Conservation (phyloP, 1,140 invertebrate genomes). For the Trachymyrmex septentrionalis region DNA sequence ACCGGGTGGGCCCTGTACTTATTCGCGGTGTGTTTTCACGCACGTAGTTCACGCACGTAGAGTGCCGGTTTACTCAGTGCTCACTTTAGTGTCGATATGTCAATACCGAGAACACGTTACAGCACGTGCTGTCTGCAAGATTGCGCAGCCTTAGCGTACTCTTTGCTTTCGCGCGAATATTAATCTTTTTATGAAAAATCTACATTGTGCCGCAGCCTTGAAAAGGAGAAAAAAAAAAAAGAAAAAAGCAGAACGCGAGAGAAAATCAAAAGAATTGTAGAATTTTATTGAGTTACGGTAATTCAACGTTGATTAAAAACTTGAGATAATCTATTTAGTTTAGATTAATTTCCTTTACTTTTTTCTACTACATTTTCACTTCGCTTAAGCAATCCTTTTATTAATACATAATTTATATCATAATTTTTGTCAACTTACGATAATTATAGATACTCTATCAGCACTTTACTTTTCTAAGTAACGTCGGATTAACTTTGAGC, state of each 20-base stretch:
- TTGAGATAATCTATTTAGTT: not conserved
- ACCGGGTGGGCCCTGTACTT: constrained; percentile 53
- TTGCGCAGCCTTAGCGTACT: constrained; percentile 53
- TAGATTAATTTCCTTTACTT: not conserved
- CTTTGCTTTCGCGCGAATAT: constrained; percentile 1
- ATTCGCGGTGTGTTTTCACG: constrained; percentile 69
- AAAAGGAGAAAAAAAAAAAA: not conserved
- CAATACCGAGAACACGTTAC: constrained; percentile 58
- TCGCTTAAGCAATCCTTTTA: not conserved
- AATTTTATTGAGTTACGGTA: not conserved
- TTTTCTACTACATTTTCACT: not conserved
- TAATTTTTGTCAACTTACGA: constrained; percentile 10
- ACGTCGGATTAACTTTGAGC: not conserved
- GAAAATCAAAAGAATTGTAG: not conserved
- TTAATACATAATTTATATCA: not conserved
- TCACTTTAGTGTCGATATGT: constrained; percentile 58
- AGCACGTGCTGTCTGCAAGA: constrained; percentile 48
- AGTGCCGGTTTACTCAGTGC: constrained; percentile 52
- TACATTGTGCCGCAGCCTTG: not conserved
- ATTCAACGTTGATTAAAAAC: not conserved
- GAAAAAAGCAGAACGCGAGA: not conserved
- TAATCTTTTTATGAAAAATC: constrained; percentile 28
- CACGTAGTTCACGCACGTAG: constrained; percentile 56
- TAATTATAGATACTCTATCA: constrained; percentile 26
- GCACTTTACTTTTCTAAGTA: not conserved